Evolutionary conservation across 2,888 invertebrate species (phyloP).

Genomic region (Apocheima hispidaria): DNA sequence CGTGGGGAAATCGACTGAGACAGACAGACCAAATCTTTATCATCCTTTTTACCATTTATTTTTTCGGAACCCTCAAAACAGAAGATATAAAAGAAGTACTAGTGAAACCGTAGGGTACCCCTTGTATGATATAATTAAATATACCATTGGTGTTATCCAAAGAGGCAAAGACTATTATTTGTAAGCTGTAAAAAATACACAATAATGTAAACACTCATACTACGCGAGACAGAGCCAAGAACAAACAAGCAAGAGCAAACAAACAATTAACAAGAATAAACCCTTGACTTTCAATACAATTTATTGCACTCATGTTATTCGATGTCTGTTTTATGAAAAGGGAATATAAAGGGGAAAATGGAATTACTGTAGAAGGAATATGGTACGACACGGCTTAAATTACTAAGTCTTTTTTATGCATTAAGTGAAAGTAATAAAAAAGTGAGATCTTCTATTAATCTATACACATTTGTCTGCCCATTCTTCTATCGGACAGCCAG

Average conservation of each 20-base stretch:
- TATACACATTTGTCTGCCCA: too few relatives aligned
- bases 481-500: too few relatives aligned
- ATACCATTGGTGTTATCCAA: not conserved
- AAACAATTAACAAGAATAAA: constrained; percentile 28
- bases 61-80: too few relatives aligned
- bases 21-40: too few relatives aligned
- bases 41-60: too few relatives aligned
- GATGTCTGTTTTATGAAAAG: constrained; percentile 1
- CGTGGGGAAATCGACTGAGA: too few relatives aligned
- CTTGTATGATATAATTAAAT: not conserved
- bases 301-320: constrained; percentile 9
- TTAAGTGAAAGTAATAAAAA: too few relatives aligned
- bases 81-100: not conserved
- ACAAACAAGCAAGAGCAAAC: constrained; percentile 23
- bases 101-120: not conserved
- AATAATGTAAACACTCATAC: constrained; percentile 23
- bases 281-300: constrained; percentile 20
- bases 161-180: constrained; percentile 22
- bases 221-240: constrained; percentile 12
- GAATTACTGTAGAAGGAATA: too few relatives aligned
- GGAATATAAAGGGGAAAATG: not conserved
- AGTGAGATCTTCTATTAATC: too few relatives aligned
- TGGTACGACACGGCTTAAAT: too few relatives aligned
- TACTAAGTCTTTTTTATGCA: too few relatives aligned
- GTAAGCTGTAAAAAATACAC: too few relatives aligned